Percentiles rank a stretch among this genome's conserved stretches.
Conservation (phyloP, 2,797 vertebrate species). For the Gymnocypris eckloni region DNA sequence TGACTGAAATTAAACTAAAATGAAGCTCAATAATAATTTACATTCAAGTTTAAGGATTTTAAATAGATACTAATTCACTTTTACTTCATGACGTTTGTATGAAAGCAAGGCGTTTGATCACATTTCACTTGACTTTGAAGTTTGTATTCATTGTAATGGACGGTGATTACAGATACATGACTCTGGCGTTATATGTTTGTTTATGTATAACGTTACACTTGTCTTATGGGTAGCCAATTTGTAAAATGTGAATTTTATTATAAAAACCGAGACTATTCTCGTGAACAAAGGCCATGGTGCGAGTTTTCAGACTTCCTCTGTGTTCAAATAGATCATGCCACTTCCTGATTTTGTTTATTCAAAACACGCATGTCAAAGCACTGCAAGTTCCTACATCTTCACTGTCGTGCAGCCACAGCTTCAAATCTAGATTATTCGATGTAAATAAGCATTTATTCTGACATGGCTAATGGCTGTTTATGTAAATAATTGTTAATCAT, state of each 20-base stretch:
- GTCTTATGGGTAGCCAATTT: neutral
- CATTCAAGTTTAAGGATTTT: neutral
- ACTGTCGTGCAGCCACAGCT: neutral
- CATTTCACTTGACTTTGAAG: neutral
- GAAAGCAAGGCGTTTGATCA: neutral
- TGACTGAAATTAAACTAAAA: neutral
- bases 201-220: neutral
- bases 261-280: neutral
- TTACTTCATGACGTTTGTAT: neutral
- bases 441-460: neutral
- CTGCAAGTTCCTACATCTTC: conserved; percentile 39
- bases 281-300: conserved; percentile 44
- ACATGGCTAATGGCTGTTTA: neutral
- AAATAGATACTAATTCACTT: neutral
- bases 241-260: neutral
- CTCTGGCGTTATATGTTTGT: neutral
- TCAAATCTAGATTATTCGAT: neutral
- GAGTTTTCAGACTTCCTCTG: conserved; percentile 66
- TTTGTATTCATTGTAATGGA: neutral
- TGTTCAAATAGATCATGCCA: conserved; percentile 62
- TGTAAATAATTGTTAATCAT: neutral
- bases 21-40: neutral
- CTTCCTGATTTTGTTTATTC: conserved; percentile 70
- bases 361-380: conserved; percentile 53
- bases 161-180: neutral